These are phyloP conservation scores for Pithys albifrons DNA, from an alignment of 2,113 vertebrate genomes.

Conservation along the genomic window DNA sequence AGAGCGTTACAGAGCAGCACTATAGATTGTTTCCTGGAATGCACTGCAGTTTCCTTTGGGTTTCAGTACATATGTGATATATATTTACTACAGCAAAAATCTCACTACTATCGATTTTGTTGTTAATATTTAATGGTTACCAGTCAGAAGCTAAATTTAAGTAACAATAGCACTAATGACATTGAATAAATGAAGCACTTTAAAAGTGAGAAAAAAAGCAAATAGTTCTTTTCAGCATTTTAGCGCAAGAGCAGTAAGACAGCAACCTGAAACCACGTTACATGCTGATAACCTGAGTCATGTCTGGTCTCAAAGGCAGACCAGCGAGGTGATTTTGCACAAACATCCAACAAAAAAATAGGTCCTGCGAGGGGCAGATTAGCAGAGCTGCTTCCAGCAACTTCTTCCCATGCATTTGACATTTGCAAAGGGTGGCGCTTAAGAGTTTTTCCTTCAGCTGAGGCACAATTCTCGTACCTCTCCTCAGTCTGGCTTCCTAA, in stretches of 20 bases:
- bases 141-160: constrained; percentile 68
- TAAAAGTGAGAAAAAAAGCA: constrained; percentile 29
- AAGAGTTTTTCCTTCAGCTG: constrained; percentile 11
- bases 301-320: constrained; percentile 3
- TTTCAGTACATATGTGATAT: constrained; percentile 46
- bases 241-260: constrained; percentile 9
- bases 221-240: constrained; percentile 23
- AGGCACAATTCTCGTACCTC: not conserved
- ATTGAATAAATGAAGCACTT: constrained; percentile 48
- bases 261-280: constrained; percentile 40
- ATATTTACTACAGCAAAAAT: constrained; percentile 60
- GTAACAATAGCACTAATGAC: constrained; percentile 31
- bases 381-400: not conserved
- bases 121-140: constrained; percentile 55
- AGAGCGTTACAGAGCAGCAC: not conserved
- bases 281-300: constrained; percentile 42
- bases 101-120: constrained; percentile 24
- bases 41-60: constrained; percentile 19
- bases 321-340: constrained; percentile 21
- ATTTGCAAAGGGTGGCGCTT: not conserved
- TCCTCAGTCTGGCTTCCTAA: not conserved
- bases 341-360: constrained; percentile 6
- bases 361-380: not conserved
- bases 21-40: constrained; percentile 63
- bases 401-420: constrained; percentile 14